Evolutionary conservation across 2,888 invertebrate genomes (phyloP).

Genomic region (Dolichomitus sp.): DNA sequence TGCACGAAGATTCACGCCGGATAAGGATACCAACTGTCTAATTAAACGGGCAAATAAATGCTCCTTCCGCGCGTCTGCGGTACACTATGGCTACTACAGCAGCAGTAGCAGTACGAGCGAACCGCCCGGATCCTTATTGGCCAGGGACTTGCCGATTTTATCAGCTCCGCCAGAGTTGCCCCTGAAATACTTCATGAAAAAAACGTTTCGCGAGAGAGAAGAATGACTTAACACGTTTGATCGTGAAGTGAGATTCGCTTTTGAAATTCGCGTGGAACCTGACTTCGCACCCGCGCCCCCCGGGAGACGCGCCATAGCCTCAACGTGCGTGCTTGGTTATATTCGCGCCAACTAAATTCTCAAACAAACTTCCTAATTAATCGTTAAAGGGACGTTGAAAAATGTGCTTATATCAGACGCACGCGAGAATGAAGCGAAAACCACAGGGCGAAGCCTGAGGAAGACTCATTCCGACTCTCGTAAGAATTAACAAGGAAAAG

Average conservation of each 20-base stretch:
- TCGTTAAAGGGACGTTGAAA: conserved; percentile 53
- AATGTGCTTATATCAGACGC: conserved; percentile 10
- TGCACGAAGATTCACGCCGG: conserved; percentile 70
- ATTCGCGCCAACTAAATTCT: conserved; percentile 39
- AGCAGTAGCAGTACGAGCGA: conserved; percentile 57
- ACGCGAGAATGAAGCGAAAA: conserved; percentile 42
- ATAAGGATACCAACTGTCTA: conserved; percentile 75
- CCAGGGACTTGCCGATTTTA: conserved; percentile 65
- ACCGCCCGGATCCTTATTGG: conserved; percentile 67
- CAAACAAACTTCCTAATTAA: conserved; percentile 62
- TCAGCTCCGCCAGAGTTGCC: conserved; percentile 65
- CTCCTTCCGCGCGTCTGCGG: conserved; percentile 67
- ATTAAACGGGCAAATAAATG: conserved; percentile 76
- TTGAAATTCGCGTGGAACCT: conserved; percentile 66
- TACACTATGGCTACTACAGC: conserved; percentile 62
- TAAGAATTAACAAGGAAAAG: conserved; percentile 1
- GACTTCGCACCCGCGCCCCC: conserved; percentile 49
- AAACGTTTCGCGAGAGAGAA: conserved; percentile 59
- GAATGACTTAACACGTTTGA: conserved; percentile 70
- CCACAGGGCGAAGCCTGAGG: conserved; percentile 17
- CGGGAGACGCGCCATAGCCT: conserved; percentile 28
- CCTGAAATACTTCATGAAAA: conserved; percentile 67
- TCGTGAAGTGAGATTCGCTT: conserved; percentile 67
- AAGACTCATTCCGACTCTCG: conserved; percentile 3
- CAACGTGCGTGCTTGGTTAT: conserved; percentile 48